Evolutionary conservation across 2,797 vertebrate species (phyloP).

Genomic region (Meriones psammophilus): DNA sequence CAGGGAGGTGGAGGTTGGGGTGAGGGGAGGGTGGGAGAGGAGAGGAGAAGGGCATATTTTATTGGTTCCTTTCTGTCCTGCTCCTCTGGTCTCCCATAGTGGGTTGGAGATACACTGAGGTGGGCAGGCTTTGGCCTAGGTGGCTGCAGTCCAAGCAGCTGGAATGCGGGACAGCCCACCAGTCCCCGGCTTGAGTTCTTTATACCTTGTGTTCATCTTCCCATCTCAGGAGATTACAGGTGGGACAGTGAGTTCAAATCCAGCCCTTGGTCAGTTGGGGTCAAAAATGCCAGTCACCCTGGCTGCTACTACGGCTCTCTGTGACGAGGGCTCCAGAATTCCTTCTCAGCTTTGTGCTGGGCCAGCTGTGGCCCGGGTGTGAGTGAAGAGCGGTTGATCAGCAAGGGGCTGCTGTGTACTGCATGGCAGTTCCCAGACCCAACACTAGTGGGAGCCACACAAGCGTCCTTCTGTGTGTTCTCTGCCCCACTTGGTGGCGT

Average conservation of each 20-base stretch:
- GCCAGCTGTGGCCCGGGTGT: not conserved
- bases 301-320: not conserved
- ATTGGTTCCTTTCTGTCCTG: conserved; percentile 53
- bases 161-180: not conserved
- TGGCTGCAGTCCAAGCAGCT: not conserved
- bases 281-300: conserved; percentile 22
- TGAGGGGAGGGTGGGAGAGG: not conserved
- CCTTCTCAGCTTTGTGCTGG: not conserved
- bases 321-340: not conserved
- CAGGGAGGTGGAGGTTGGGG: conserved; percentile 9
- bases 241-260: conserved; percentile 41
- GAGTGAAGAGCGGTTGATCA: not conserved
- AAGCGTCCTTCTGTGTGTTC: not conserved
- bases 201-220: not conserved
- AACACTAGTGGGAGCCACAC: conserved; percentile 2
- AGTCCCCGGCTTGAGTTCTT: not conserved
- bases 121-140: not conserved
- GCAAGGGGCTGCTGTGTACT: not conserved
- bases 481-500: not conserved
- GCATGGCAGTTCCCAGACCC: not conserved
- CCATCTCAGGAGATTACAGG: conserved; percentile 10
- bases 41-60: conserved; percentile 55
- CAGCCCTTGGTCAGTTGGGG: not conserved
- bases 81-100: conserved; percentile 26
- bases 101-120: not conserved